Conservation (phyloP, 2,888 invertebrate species). For the Nymphalis polychloros region DNA sequence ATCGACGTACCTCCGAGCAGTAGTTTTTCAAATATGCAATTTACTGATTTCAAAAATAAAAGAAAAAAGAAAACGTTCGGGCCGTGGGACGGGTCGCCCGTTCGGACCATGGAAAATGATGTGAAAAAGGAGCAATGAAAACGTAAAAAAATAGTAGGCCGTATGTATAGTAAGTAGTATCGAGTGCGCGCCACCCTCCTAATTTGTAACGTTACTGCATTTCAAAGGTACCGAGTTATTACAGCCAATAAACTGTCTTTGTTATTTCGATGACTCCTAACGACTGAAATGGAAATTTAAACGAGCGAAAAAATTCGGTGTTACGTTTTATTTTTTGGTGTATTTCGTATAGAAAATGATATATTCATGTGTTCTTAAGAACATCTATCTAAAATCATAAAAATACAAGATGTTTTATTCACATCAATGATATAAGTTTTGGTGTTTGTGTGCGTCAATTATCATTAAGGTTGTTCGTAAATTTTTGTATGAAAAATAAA, state of each 20-base stretch:
- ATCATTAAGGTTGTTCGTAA: too few relatives aligned
- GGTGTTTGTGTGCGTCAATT: too few relatives aligned
- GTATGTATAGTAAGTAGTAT: constrained; percentile 71
- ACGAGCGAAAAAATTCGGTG: constrained; percentile 5
- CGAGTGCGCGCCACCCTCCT: constrained; percentile 38
- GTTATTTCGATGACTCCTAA: constrained; percentile 7
- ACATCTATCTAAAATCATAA: background rate
- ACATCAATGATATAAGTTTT: too few relatives aligned
- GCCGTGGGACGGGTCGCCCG: constrained; percentile 56
- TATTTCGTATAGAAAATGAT: background rate
- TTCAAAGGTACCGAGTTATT: constrained; percentile 14
- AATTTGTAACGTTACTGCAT: constrained; percentile 55
- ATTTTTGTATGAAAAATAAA: too few relatives aligned
- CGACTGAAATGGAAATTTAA: constrained; percentile 3
- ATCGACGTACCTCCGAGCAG: constrained; percentile 52
- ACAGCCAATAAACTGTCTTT: constrained; percentile 14
- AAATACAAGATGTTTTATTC: too few relatives aligned
- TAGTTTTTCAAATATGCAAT: constrained; percentile 81
- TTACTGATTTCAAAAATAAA: constrained; percentile 70
- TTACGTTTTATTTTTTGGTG: background rate
- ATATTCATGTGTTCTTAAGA: background rate
- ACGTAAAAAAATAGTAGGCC: constrained; percentile 65
- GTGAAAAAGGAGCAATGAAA: constrained; percentile 66
- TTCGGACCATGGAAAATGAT: constrained; percentile 70
- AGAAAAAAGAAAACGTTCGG: constrained; percentile 56